Conservation (phyloP, 2,113 vertebrate genomes). For the Oreotrochilus melanogaster region DNA sequence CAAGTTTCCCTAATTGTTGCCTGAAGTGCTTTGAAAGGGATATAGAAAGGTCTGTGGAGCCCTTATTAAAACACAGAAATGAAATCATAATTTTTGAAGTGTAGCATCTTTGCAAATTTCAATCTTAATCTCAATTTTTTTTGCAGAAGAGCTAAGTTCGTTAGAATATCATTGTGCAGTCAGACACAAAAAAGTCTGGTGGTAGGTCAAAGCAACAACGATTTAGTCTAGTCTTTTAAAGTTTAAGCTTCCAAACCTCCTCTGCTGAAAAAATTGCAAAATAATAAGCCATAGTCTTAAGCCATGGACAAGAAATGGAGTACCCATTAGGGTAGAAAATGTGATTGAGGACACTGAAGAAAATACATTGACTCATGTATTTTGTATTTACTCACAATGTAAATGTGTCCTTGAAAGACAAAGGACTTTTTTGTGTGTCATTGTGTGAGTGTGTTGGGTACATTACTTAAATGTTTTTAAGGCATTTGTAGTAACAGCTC, state of each 20-base stretch:
- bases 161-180: background rate
- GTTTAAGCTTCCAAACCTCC: fast-evolving
- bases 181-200: background rate
- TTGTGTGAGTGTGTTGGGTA: background rate
- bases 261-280: background rate
- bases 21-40: background rate
- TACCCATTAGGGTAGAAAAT: background rate
- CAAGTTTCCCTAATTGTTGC: background rate
- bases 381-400: background rate
- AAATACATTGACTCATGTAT: background rate
- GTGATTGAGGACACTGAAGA: background rate
- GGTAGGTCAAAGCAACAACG: background rate
- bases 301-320: background rate
- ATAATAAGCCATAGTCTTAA: background rate
- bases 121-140: background rate
- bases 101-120: background rate
- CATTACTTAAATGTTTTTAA: background rate
- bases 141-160: background rate
- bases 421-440: background rate
- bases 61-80: background rate
- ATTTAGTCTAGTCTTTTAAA: background rate
- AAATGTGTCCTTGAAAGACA: background rate
- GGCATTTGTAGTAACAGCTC: background rate
- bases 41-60: background rate
- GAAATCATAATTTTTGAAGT: background rate